Base-by-base conservation (phyloP, 92 coral and sea anemone species). In the Siderastrea siderea region DNA sequence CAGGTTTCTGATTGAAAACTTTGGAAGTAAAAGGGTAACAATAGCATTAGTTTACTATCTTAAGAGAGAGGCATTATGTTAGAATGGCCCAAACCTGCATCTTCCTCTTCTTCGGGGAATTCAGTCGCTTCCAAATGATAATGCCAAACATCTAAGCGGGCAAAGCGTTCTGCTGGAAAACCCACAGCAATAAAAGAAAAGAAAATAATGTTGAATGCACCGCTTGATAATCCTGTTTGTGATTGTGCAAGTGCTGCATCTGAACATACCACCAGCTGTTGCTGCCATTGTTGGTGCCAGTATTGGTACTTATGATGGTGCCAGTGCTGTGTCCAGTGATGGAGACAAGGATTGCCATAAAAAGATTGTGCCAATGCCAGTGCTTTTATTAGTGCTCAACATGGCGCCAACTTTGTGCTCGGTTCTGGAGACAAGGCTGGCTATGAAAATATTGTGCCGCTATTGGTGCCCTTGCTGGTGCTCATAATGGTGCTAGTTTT, bases 91-190 rank as follows among this genome's bases (percentile, higher is more conserved):
- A 84, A 84, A 84, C 87, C 87, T 84, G 61, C 70, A 58, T 50
- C 77, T 45, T 55, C 72, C 59, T 5, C 12, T 43, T 74, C 79
- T 17, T 60, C 80, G 4, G 63, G 19, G 87, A 26, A 63, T 74
- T 50, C 87, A 45, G 86, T 69, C 6, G 52, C 62, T n/a, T 73
- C 87, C 72, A 84, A 74, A 61, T 84, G 87, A 65, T 84, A 84
- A 74, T 74, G 87, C 80, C 79, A 84, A 63, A 84, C 80, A 49
- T 63, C 87, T 44, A 73, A 62, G 72, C 87, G 87, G 38, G 87
- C 61, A 73, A n/a, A 74, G 14, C 54, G 65, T 52, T 84, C 87
- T 50, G 80, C 76, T 49, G 87, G 53, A 71, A 65, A 59, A 59
- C 59, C 71, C 71, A 74, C 71, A 64, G 78, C 77, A 71, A 57